These are phyloP conservation scores for Galaxias olidus DNA, from an alignment of 2,797 vertebrate genomes.

Conservation along the genomic window DNA sequence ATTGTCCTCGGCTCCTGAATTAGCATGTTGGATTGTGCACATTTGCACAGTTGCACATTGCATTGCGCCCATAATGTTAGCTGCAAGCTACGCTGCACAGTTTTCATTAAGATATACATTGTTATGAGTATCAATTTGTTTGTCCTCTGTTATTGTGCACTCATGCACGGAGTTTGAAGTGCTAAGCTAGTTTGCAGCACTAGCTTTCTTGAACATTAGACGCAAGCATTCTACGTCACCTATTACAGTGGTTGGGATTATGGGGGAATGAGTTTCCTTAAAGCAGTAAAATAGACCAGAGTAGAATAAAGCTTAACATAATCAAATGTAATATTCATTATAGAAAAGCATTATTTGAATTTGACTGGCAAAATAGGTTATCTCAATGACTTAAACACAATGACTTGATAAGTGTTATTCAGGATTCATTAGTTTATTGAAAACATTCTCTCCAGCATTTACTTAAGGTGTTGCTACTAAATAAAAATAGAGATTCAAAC, in stretches of 20 bases:
- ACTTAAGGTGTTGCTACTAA: slow-evolving; percentile 57
- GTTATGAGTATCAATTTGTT: slow-evolving; percentile 32
- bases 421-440: slow-evolving; percentile 70
- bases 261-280: slow-evolving; percentile 53
- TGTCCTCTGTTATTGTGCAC: neutral
- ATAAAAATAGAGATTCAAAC: slow-evolving; percentile 43
- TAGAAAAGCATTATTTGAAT: neutral
- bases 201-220: neutral
- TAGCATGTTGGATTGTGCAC: slow-evolving; percentile 19
- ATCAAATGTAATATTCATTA: slow-evolving; percentile 34
- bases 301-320: slow-evolving; percentile 23
- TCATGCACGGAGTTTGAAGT: too few relatives aligned
- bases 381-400: neutral
- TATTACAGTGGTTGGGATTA: neutral
- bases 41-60: slow-evolving; percentile 33
- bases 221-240: slow-evolving; percentile 35
- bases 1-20: slow-evolving; percentile 6
- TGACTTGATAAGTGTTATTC: neutral
- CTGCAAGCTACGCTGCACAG: slow-evolving; percentile 35
- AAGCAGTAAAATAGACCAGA: neutral
- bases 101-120: slow-evolving; percentile 61
- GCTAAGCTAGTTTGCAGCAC: too few relatives aligned
- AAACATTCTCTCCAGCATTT: slow-evolving; percentile 72
- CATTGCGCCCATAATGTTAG: slow-evolving; percentile 25
- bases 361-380: neutral